These are phyloP conservation scores for Eumacrocentrus americanus DNA, from an alignment of 2,888 invertebrate species.

Conservation along the genomic window DNA sequence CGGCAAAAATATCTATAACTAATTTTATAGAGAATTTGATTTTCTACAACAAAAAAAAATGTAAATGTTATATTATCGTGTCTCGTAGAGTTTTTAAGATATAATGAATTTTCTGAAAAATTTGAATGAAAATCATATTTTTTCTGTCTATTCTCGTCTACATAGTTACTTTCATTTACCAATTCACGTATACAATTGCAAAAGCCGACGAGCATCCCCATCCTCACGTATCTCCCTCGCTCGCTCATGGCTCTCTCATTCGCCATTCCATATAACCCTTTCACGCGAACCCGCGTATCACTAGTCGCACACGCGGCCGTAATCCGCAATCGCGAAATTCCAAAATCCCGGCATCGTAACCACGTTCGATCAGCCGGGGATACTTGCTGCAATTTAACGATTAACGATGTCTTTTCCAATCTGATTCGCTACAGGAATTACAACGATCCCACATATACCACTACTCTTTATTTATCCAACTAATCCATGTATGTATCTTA, in stretches of 20 bases:
- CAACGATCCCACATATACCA: too few relatives aligned
- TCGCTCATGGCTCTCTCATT: background rate
- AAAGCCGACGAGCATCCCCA: conserved; percentile 31
- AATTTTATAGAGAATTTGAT: too few relatives aligned
- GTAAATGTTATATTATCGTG: too few relatives aligned
- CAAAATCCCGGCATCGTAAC: conserved; percentile 14
- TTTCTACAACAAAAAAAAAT: too few relatives aligned
- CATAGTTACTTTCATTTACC: conserved; percentile 24
- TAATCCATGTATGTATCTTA: too few relatives aligned
- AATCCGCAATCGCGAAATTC: conserved; percentile 15
- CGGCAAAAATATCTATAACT: too few relatives aligned
- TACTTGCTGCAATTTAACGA: conserved; percentile 6
- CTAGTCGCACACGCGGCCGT: conserved; percentile 9
- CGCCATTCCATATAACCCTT: conserved; percentile 11
- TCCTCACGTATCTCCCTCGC: conserved; percentile 9
- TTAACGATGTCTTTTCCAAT: conserved; percentile 13
- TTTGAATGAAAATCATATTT: too few relatives aligned
- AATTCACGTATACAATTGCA: conserved; percentile 38
- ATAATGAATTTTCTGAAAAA: too few relatives aligned
- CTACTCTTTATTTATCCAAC: too few relatives aligned
- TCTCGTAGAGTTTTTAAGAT: too few relatives aligned
- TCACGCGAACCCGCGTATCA: conserved; percentile 14
- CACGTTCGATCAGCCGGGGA: background rate
- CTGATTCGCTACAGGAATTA: conserved; percentile 1
- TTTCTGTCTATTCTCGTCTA: too few relatives aligned